These are phyloP conservation scores for Halictus ligatus DNA, from an alignment of 2,888 invertebrate genomes.

Conservation along the genomic window DNA sequence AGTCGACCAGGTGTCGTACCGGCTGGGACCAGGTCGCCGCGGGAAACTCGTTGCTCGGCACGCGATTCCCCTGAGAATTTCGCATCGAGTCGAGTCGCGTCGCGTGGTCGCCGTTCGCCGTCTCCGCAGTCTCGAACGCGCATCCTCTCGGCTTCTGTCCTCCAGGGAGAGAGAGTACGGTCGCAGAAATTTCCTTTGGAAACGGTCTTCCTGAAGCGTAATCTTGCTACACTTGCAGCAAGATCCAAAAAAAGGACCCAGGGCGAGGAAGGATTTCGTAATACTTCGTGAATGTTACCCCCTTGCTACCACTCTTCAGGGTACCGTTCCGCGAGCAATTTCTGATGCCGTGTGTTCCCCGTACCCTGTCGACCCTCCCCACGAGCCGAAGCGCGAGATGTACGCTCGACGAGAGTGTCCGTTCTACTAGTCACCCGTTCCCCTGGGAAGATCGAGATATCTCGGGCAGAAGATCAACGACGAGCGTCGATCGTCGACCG, in stretches of 20 bases:
- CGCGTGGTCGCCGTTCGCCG: slow-evolving; percentile 5
- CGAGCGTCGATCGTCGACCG: slow-evolving; percentile 1
- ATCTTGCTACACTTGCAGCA: background rate
- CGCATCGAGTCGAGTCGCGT: slow-evolving; percentile 6
- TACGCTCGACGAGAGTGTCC: slow-evolving; percentile 56
- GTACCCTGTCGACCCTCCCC: background rate
- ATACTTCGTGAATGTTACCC: background rate
- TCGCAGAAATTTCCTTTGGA: background rate
- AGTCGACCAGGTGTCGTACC: slow-evolving; percentile 88
- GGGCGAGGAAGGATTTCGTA: background rate
- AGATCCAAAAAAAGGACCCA: background rate
- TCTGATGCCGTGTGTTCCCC: background rate
- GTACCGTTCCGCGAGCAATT: background rate
- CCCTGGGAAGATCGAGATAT: slow-evolving; percentile 24
- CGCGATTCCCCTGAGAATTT: slow-evolving; percentile 35
- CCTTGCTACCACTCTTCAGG: background rate
- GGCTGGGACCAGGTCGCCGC: slow-evolving; percentile 77
- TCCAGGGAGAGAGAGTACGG: background rate
- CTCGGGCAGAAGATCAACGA: slow-evolving; percentile 1
- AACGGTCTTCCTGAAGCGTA: background rate
- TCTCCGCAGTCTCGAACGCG: slow-evolving; percentile 1
- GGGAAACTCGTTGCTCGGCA: slow-evolving; percentile 22
- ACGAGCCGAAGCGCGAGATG: slow-evolving; percentile 51
- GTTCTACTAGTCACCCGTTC: slow-evolving; percentile 24
- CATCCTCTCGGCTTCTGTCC: background rate